Conservation (phyloP, 1,140 invertebrate genomes). For the Contarinia nasturtii region DNA sequence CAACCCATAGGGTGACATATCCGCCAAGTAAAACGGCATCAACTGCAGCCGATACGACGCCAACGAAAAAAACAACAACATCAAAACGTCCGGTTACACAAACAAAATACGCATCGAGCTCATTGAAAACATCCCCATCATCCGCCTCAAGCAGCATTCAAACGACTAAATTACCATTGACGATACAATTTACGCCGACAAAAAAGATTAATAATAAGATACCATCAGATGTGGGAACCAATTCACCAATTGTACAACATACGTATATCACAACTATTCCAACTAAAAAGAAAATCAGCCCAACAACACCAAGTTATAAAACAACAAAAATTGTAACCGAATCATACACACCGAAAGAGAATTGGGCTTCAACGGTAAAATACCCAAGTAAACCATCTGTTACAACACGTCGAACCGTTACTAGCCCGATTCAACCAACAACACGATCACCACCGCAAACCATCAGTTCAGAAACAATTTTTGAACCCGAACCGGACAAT, state of each 20-base stretch:
- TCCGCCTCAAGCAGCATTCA: neutral
- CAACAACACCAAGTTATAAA: constrained; percentile 1
- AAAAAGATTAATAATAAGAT: constrained; percentile 1
- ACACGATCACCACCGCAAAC: constrained; percentile 8
- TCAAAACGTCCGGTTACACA: constrained; percentile 3
- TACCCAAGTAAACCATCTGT: neutral
- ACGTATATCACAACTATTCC: constrained; percentile 6
- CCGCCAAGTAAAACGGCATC: constrained; percentile 3
- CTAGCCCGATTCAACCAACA: constrained; percentile 6
- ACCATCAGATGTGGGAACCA: neutral
- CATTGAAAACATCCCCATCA: neutral
- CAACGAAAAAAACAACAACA: constrained; percentile 7
- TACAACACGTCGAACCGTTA: neutral
- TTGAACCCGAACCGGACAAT: neutral
- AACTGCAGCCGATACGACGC: constrained; percentile 2
- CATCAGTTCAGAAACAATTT: constrained; percentile 1
- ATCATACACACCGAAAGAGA: neutral
- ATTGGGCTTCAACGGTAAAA: neutral
- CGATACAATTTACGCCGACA: constrained; percentile 4
- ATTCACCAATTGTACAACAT: neutral
- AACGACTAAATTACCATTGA: neutral
- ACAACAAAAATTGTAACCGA: neutral
- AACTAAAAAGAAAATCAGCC: neutral
- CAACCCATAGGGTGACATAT: constrained; percentile 6
- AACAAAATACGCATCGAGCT: neutral